Conservation (phyloP, 2,888 invertebrate genomes). For the Erynnis tages region DNA sequence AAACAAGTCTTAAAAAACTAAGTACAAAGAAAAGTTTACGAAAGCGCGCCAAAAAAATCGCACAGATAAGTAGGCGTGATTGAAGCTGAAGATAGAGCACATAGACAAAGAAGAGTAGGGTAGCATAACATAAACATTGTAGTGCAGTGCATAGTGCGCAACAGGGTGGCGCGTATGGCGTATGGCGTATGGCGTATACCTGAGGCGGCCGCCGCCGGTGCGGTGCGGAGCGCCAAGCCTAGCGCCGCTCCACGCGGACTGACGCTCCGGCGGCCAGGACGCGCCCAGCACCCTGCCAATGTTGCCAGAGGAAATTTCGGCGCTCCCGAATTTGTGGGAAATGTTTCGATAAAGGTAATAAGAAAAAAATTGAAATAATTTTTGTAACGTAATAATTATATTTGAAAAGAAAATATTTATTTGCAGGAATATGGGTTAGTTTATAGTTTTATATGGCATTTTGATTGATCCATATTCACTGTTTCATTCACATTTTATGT, state of each 20-base stretch:
- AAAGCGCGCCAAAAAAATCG: constrained; percentile 40
- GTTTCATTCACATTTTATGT: no score
- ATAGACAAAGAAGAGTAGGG: constrained; percentile 38
- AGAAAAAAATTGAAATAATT: neutral
- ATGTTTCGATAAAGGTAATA: neutral
- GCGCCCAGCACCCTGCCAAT: constrained; percentile 39
- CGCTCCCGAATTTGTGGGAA: constrained; percentile 25
- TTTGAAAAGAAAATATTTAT: no score
- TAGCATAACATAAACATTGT: constrained; percentile 60
- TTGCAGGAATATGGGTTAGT: no score
- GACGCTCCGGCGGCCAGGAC: constrained; percentile 47
- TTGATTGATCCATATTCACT: no score
- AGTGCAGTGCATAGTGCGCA: constrained; percentile 75
- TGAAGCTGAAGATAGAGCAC: constrained; percentile 40
- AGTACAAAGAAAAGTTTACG: constrained; percentile 25
- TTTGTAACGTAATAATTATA: neutral
- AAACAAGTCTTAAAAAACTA: neutral
- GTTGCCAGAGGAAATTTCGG: constrained; percentile 41
- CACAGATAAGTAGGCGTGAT: constrained; percentile 33
- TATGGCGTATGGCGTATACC: constrained; percentile 52
- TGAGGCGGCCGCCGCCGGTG: constrained; percentile 56
- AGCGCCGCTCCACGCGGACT: constrained; percentile 74
- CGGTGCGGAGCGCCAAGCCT: constrained; percentile 50
- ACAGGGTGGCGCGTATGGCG: constrained; percentile 61
- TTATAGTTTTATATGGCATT: no score